Evolutionary conservation across 1,140 invertebrate species (phyloP), one percentile per base, ranked within the genome.

Genomic region (Drosophila neocordata): DNA sequence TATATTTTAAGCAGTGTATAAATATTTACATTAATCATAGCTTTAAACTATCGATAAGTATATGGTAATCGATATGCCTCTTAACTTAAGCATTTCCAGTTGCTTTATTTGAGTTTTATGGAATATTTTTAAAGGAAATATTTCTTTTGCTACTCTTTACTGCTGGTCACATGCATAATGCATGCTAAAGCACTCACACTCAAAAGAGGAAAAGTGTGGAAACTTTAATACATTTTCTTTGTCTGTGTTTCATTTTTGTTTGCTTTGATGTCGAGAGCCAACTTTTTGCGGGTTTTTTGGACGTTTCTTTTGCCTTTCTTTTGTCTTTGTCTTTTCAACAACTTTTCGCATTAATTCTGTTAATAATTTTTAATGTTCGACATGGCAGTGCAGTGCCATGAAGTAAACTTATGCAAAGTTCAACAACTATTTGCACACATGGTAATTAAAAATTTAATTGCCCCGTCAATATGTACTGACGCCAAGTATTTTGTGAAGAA

Each of bases 381-480:
- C 20, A 69, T 63, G 68, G 63, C 35, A 60, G 41, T 37, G 20
- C 13, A 11, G 9, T 9, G 11, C 55, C 38, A 35, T 20, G 24
- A 18, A 59, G 11, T 68, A 61, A 20, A 20, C 59, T 44, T 76
- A 69, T 44, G 65, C 67, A 63, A 81, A 84, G 73, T 85, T 84
- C 61, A 12, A 4, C 38, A 85, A 72, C 74, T 84, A 80, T 69
- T 78, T 77, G 74, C 82, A 69, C 70, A 70, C 62, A 79, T 78
- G 78, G 60, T 82, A 87, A 88, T 87, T 87, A 82, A 88, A 82
- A 87, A 82, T 87, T 72, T 87, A 88, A 87, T 88, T 88, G 78
- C 64, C 69, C 64, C 71, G 83, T 71, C 82, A 85, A 88, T 85
- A 78, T 78, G 74, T 65, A 59, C 44, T 37, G 41, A 18, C 41